These are phyloP conservation scores for Tridacna crocea DNA, from an alignment of 2,888 invertebrate genomes.

Conservation along the genomic window DNA sequence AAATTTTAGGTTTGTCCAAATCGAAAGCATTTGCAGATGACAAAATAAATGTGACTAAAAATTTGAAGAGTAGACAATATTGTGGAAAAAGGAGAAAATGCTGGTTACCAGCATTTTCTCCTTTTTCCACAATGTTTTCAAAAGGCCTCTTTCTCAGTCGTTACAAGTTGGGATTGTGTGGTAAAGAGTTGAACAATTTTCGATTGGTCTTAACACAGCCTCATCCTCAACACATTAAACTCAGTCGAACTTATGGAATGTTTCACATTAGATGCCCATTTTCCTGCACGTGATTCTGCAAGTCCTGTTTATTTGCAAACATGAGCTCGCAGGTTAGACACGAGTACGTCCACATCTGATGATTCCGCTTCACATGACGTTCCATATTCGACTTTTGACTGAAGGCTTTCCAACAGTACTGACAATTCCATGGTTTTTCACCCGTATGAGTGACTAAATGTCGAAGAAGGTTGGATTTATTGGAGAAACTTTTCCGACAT, in stretches of 20 bases:
- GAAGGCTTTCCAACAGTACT: slow-evolving; percentile 30
- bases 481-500: slow-evolving; percentile 37
- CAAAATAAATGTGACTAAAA: too few species aligned
- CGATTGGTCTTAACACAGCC: too few species aligned
- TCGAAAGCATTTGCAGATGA: not conserved
- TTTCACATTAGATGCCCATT: slow-evolving; percentile 19
- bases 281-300: not conserved
- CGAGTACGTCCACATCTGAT: not conserved
- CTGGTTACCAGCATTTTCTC: slow-evolving; percentile 2
- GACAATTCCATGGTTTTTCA: slow-evolving; percentile 36
- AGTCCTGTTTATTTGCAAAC: not conserved
- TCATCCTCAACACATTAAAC: not conserved
- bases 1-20: not conserved
- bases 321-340: slow-evolving; percentile 15
- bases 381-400: slow-evolving; percentile 33
- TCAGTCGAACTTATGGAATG: too few species aligned
- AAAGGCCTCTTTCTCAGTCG: not conserved
- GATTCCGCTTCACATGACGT: slow-evolving; percentile 28
- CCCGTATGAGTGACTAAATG: slow-evolving; percentile 47
- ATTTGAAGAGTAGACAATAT: not conserved
- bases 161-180: not conserved
- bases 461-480: slow-evolving; percentile 23
- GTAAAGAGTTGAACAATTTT: not conserved
- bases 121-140: not conserved
- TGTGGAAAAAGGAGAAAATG: slow-evolving; percentile 3